A percentile compares a stretch with the other conserved stretches of the same genome.
phyloP scores from a whole-genome alignment of 2,113 vertebrate species.

The Toxostoma redivivum region DNA sequence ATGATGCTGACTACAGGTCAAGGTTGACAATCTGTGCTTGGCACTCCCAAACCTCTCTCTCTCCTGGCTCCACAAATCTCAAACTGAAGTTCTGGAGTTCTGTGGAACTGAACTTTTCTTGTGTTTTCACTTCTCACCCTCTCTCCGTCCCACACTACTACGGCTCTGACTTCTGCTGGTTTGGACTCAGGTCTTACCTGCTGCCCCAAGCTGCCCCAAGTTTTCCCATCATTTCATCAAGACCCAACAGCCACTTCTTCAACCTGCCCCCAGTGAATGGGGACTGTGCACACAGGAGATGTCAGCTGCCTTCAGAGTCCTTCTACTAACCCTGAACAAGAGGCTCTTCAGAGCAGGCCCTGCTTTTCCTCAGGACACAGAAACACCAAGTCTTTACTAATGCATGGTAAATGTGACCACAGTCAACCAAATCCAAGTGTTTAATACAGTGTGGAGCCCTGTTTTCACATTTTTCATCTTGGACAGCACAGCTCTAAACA shows the following conservation, averaged over 20 bases:
- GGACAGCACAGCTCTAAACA: neutral
- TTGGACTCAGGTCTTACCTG: neutral
- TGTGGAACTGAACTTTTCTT: neutral
- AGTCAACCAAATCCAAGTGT: neutral
- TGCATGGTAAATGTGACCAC: neutral
- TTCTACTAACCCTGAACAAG: neutral
- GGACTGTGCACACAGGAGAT: neutral
- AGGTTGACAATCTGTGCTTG: neutral
- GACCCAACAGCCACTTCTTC: neutral
- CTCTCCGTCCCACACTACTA: too few species aligned
- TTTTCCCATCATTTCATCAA: neutral
- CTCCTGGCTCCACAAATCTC: neutral
- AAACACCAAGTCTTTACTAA: neutral
- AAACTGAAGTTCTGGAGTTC: neutral
- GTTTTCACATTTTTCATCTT: neutral
- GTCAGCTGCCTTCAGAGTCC: neutral
- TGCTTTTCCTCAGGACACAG: neutral
- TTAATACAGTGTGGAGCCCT: neutral
- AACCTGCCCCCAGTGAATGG: neutral
- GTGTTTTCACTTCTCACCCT: neutral
- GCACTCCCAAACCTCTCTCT: neutral
- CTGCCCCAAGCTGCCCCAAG: neutral
- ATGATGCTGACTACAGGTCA: neutral
- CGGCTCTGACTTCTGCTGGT: neutral
- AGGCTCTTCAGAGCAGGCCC: neutral